Base-by-base conservation (phyloP, 2,113 vertebrate species). In the Chloropsis hardwickii region DNA sequence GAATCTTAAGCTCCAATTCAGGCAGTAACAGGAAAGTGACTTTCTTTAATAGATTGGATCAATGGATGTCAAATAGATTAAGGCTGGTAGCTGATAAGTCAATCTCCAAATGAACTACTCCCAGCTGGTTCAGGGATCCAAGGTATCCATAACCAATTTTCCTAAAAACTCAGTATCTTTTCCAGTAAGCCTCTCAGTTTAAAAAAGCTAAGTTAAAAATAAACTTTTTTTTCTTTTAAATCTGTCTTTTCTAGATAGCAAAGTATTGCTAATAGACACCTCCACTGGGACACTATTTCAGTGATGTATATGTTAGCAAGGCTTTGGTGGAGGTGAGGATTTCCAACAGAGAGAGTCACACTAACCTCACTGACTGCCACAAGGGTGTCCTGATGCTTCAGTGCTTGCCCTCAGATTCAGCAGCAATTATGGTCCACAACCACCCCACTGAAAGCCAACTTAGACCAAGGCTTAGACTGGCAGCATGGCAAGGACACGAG, bases 61-160 rank as follows among this genome's bases (percentile, higher is more conserved):
- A 61, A 92, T 88, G 67, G 37, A 88, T 7, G 42, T 83, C 91
- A 88, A 73, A 95, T 12, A 86, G 53, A 92, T 90, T 92, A 90
- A 28, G 57, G 58, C 48, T 67, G 20, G n/a, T 72, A 48, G 19
- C 66, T 92, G 86, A 40, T 44, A 60, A 88, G 3, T 80, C 58
- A 80, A 62, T 83, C 60, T 69, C 45, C 72, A 96, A 77, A 83
- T 83, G 10, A 95, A 90, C 89, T 62, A 18, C 37, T 57, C n/a
- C 39, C 83, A 80, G 56, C 48, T 10, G 23, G 12, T 77, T 61
- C 51, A 86, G 29, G 21, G 40, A 56, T 72, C 82, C 45, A 60
- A 82, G 53, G 16, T 54, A 51, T 27, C 47, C 0, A 0, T 35
- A 88, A 81, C 33, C 28, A 37, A 25, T 53, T 80, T 73, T 83